These are phyloP conservation scores for Coboldia fuscipes DNA, from an alignment of 1,140 invertebrate species.

Conservation along the genomic window DNA sequence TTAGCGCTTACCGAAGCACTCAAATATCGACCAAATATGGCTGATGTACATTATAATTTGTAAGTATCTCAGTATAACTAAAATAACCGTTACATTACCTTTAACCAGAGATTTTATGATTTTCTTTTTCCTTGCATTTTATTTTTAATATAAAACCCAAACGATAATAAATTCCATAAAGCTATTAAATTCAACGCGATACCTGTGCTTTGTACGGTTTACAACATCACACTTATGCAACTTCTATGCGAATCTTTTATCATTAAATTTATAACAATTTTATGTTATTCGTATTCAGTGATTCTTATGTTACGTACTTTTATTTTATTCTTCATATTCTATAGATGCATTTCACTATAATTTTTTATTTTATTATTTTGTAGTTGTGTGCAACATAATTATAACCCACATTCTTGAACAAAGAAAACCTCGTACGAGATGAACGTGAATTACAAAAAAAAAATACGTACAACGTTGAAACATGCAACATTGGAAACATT, in stretches of 20 bases:
- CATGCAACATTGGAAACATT: not conserved
- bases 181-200: no score
- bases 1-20: constrained; percentile 69
- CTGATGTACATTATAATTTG: constrained; percentile 93
- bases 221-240: no score
- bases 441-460: not conserved
- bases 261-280: no score
- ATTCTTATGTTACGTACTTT: no score
- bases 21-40: constrained; percentile 78
- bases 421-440: not conserved
- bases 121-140: not conserved
- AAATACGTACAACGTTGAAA: not conserved
- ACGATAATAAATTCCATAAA: not conserved
- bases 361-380: no score
- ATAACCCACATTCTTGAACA: no score
- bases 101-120: not conserved
- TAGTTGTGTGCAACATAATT: no score
- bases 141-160: not conserved
- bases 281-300: no score
- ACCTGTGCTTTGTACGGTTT: no score
- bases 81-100: constrained; percentile 3
- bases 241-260: no score
- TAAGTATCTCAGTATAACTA: constrained; percentile 37
- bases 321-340: no score
- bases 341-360: no score